These are phyloP conservation scores for Lacerta bilineata DNA, from an alignment of 2,797 vertebrate genomes.

Conservation along the genomic window DNA sequence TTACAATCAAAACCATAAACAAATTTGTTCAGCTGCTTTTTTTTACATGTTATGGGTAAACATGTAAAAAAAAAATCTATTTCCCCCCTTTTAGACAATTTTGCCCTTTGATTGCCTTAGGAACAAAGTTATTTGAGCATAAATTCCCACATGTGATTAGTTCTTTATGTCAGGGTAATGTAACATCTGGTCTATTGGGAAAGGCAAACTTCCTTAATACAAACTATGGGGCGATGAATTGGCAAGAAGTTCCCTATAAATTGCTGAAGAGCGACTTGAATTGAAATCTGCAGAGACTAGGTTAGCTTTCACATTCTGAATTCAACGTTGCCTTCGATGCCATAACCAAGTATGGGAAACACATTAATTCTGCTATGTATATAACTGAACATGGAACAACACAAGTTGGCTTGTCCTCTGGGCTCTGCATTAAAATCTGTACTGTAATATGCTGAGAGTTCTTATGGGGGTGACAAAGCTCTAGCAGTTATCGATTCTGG, in stretches of 20 bases:
- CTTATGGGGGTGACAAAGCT: background rate
- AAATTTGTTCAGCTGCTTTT: background rate
- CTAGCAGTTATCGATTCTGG: background rate
- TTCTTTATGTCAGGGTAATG: conserved; percentile 2
- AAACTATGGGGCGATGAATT: background rate
- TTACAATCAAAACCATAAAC: conserved; percentile 40
- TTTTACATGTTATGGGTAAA: background rate
- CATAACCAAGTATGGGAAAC: conserved; percentile 13
- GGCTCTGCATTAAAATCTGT: background rate
- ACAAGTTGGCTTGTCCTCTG: background rate
- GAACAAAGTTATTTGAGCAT: conserved; percentile 31
- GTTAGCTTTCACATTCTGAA: conserved; percentile 24
- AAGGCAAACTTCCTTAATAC: background rate
- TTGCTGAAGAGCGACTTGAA: background rate
- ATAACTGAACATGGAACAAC: conserved; percentile 11
- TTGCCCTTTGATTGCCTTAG: background rate
- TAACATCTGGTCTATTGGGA: background rate
- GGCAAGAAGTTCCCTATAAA: background rate
- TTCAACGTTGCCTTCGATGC: background rate
- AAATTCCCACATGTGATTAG: background rate
- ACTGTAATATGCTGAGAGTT: background rate
- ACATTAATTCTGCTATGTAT: background rate
- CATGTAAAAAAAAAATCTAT: background rate
- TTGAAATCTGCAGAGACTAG: background rate
- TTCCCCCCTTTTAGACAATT: background rate